Percentiles rank a stretch among this genome's conserved stretches.
phyloP scores from a whole-genome alignment of 2,888 invertebrate species.

The Hymenopus coronatus region DNA sequence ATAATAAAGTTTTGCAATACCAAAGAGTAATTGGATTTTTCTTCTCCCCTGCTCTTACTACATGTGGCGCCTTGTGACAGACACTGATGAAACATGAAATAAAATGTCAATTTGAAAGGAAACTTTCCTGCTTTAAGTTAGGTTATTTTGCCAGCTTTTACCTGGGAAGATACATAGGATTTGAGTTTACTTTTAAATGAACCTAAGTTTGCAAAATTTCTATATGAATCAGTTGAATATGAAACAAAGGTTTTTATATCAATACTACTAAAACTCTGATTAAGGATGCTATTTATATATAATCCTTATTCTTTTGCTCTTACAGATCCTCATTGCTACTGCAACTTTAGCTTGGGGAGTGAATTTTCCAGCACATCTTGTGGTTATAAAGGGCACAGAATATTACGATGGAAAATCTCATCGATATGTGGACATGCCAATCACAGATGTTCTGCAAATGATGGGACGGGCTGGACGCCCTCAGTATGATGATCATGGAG shows the following conservation, averaged over 20 bases:
- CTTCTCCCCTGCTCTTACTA: too few relatives aligned
- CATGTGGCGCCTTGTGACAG: too few relatives aligned
- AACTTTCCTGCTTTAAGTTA: too few relatives aligned
- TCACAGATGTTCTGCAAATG: slow-evolving; percentile 99
- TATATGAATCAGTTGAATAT: background rate
- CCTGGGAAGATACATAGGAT: too few relatives aligned
- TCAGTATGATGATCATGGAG: slow-evolving; percentile 91
- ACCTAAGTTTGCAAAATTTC: too few relatives aligned
- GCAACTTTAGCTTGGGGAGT: slow-evolving; percentile 99
- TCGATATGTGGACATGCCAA: slow-evolving; percentile 98
- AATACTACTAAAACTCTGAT: background rate
- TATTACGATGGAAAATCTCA: slow-evolving; percentile 96
- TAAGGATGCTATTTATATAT: background rate
- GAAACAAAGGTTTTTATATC: too few relatives aligned
- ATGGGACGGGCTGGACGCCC: slow-evolving; percentile 98
- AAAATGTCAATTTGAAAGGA: too few relatives aligned
- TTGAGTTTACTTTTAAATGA: too few relatives aligned
- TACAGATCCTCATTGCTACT: slow-evolving; percentile 86
- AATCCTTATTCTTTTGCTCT: background rate
- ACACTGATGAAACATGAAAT: too few relatives aligned
- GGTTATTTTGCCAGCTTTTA: too few relatives aligned
- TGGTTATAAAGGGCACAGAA: slow-evolving; percentile 98
- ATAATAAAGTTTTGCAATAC: too few relatives aligned
- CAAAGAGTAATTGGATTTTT: too few relatives aligned
- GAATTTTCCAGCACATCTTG: slow-evolving; percentile 96